Evolutionary conservation across 2,797 vertebrate species (phyloP).

Genomic region (Pseudomugil gertrudae): DNA sequence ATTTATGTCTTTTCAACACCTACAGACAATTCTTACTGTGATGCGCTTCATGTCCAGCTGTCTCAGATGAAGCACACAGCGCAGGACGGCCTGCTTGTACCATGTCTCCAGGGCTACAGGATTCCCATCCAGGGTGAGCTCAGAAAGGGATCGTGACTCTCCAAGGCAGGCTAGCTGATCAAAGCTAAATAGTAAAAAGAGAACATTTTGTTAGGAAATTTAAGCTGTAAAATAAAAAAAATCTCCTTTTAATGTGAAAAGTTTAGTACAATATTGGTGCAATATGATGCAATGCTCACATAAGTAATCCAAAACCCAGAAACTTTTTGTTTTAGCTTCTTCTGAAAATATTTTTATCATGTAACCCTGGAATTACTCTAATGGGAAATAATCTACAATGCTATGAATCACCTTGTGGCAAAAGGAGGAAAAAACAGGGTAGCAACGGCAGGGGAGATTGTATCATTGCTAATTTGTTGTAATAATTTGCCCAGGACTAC

Average conservation of each 20-base stretch:
- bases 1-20: conserved; percentile 12
- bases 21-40: conserved; percentile 85
- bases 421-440: conserved; percentile 37
- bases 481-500: conserved; percentile 45
- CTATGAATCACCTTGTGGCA: conserved; percentile 45
- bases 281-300: neutral
- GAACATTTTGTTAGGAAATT: neutral
- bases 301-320: conserved; percentile 1
- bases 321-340: conserved; percentile 17
- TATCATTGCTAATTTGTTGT: conserved; percentile 43
- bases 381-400: conserved; percentile 26
- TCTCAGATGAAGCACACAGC: conserved; percentile 95
- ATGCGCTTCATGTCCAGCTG: conserved; percentile 99
- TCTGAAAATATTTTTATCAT: conserved; percentile 3
- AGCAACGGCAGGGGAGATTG: conserved; percentile 19
- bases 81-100: conserved; percentile 96
- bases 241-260: neutral
- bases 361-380: conserved; percentile 42
- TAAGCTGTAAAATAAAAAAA: neutral
- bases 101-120: conserved; percentile 99
- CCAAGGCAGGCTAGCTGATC: conserved; percentile 92
- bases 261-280: neutral
- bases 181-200: conserved; percentile 81
- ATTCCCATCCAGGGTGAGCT: conserved; percentile 99
- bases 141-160: conserved; percentile 89